A percentile compares a stretch with the other conserved stretches of the same genome.
phyloP scores from a whole-genome alignment of 2,888 invertebrate genomes.

The Cosmia trapezina region DNA sequence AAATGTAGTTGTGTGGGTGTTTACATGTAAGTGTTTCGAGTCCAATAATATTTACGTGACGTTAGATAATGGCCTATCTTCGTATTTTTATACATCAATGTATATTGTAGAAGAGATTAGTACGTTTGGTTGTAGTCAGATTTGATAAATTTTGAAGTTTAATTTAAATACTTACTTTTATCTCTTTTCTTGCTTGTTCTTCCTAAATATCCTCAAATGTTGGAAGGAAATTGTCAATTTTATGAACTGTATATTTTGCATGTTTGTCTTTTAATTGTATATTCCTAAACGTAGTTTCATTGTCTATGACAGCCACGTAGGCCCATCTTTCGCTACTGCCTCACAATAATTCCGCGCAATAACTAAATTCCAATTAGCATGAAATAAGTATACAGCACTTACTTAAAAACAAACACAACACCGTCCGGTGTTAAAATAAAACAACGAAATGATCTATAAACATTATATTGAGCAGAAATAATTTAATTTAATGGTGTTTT shows the following conservation, averaged over 20 bases:
- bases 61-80: no score
- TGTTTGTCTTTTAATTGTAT: no score
- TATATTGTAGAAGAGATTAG: slow-evolving; percentile 14
- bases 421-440: slow-evolving; percentile 38
- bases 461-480: slow-evolving; percentile 70
- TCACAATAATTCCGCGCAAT: background rate
- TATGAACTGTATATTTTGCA: background rate
- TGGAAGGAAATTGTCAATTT: background rate
- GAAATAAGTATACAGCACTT: slow-evolving; percentile 40
- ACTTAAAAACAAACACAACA: slow-evolving; percentile 13
- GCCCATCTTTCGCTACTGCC: background rate
- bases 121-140: background rate
- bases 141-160: background rate
- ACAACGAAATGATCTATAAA: slow-evolving; percentile 51
- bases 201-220: background rate
- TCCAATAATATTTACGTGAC: no score
- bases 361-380: slow-evolving; percentile 29
- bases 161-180: slow-evolving; percentile 20
- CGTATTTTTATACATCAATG: no score
- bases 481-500: slow-evolving; percentile 36
- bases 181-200: background rate
- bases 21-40: no score
- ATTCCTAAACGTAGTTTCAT: background rate
- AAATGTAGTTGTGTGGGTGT: no score
- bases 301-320: background rate